Percentiles rank a stretch among this genome's conserved stretches.
Evolutionary conservation across 2,113 vertebrate species (phyloP).

Genomic region (Puma concolor): DNA sequence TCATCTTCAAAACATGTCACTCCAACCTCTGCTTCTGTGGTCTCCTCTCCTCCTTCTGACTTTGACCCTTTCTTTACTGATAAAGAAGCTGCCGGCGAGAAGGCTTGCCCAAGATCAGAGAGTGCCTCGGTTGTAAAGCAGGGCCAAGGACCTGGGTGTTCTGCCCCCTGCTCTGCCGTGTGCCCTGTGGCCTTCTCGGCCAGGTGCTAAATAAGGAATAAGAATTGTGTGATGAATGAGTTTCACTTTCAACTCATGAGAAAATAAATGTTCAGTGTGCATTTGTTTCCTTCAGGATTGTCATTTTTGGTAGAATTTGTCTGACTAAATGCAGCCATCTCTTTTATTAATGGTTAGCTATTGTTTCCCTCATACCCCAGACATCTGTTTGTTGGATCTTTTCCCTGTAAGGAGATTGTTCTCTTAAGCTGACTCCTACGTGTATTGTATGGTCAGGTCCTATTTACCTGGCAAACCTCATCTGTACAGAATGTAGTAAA

Average conservation of each 20-base stretch:
- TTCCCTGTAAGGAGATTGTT: slow-evolving; percentile 6
- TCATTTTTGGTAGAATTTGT: background rate
- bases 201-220: background rate
- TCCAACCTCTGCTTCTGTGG: background rate
- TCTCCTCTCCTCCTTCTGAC: background rate
- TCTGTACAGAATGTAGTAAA: background rate
- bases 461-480: background rate
- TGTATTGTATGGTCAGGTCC: background rate
- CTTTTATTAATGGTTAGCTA: background rate
- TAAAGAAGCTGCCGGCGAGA: background rate
- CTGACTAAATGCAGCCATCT: background rate
- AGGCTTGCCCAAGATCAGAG: background rate
- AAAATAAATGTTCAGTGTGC: background rate
- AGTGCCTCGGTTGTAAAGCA: background rate
- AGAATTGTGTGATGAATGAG: background rate
- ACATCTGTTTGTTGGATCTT: background rate
- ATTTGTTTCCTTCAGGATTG: background rate
- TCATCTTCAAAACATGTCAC: background rate
- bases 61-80: slow-evolving; percentile 19
- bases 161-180: background rate
- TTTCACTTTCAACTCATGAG: background rate
- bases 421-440: background rate
- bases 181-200: background rate
- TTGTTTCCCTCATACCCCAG: background rate
- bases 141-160: background rate